A percentile compares a stretch with the other conserved stretches of the same genome.
phyloP scores from a whole-genome alignment of 92 coral and sea anemone species.

The Isaurus tuberculatus region DNA sequence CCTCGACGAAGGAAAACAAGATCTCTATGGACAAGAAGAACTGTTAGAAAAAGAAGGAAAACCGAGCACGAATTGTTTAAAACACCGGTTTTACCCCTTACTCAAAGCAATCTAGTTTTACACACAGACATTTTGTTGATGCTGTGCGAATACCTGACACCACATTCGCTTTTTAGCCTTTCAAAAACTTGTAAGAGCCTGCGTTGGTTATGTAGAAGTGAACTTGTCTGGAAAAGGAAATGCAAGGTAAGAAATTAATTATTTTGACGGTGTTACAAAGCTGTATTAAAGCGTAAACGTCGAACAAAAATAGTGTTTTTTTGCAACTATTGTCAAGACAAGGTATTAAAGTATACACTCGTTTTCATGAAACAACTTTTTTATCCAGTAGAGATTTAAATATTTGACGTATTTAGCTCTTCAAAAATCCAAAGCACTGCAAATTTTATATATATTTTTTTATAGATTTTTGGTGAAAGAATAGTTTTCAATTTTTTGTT shows the following conservation, averaged over 20 bases:
- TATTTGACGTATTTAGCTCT: no score
- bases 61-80: background rate
- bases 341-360: no score
- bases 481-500: no score
- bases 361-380: no score
- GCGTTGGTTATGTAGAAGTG: slow-evolving; percentile 24
- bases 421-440: no score
- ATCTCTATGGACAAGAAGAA: no score
- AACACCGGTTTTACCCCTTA: background rate
- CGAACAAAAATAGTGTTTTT: background rate
- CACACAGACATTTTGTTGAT: slow-evolving; percentile 34
- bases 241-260: slow-evolving; percentile 3
- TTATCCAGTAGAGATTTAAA: no score
- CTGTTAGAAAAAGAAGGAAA: slow-evolving; percentile 13
- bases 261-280: background rate
- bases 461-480: no score
- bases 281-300: background rate
- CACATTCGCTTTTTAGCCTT: slow-evolving; percentile 23
- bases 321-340: background rate
- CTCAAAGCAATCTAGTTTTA: slow-evolving; percentile 4
- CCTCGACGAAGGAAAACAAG: no score
- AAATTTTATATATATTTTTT: no score
- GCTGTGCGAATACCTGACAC: slow-evolving; percentile 37
- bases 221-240: slow-evolving; percentile 44
- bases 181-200: slow-evolving; percentile 31